Conservation (phyloP, 2,888 invertebrate genomes). For the Agrotis clavis region DNA sequence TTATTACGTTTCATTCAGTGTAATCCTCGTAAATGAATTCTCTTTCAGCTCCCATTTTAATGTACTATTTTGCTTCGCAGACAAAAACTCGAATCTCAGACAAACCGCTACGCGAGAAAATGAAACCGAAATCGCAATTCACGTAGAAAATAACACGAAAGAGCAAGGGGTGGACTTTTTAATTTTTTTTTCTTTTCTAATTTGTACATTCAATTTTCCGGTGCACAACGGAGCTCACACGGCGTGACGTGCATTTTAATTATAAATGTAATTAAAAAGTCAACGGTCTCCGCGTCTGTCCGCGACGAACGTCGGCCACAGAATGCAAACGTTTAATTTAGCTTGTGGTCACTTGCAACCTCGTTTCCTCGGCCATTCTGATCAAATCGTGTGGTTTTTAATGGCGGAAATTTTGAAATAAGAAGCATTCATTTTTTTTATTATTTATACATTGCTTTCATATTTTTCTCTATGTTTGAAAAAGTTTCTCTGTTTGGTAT, state of each 20-base stretch:
- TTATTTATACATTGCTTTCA: background rate
- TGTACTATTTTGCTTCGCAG: conserved; percentile 38
- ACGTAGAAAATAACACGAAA: conserved; percentile 60
- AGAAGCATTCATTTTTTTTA: conserved; percentile 20
- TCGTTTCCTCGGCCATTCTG: conserved; percentile 72
- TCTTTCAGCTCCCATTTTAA: conserved; percentile 39
- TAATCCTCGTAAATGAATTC: conserved; percentile 37
- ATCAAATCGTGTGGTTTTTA: conserved; percentile 41
- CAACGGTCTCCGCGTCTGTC: conserved; percentile 67
- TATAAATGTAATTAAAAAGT: conserved; percentile 80
- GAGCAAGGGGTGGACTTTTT: conserved; percentile 46
- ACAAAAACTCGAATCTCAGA: conserved; percentile 52
- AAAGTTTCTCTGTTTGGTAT: conserved; percentile 1
- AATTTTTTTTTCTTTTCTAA: conserved; percentile 57
- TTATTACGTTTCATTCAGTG: conserved; percentile 19
- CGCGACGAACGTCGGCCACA: conserved; percentile 68
- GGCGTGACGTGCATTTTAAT: conserved; percentile 77
- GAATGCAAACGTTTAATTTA: conserved; percentile 82
- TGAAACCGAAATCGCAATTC: conserved; percentile 59
- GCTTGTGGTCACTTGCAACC: conserved; percentile 75
- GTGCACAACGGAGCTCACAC: conserved; percentile 65
- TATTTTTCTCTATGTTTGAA: background rate
- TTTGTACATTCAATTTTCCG: conserved; percentile 70
- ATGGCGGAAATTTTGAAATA: conserved; percentile 32
- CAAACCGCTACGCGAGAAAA: conserved; percentile 55